Evolutionary conservation across 2,113 vertebrate species (phyloP).

Genomic region (Neodontobutis hainanensis): DNA sequence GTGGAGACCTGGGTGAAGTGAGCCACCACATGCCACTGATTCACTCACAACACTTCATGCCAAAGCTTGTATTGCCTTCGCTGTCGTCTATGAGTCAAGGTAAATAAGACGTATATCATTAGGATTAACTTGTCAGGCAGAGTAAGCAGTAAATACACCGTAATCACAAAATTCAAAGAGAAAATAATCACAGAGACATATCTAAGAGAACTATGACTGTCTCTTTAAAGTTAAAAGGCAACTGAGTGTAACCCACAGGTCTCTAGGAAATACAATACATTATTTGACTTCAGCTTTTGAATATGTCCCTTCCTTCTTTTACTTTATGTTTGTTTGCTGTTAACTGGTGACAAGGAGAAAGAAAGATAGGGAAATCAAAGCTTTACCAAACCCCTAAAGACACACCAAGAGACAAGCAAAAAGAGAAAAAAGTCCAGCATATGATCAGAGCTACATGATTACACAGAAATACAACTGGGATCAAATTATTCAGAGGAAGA

Average conservation of each 20-base stretch:
- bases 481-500: constrained; percentile 48
- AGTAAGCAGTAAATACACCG: no score
- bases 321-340: constrained; percentile 4
- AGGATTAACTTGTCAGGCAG: not conserved
- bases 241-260: no score
- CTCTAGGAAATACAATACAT: no score
- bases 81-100: not conserved
- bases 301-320: not conserved
- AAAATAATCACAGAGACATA: no score
- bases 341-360: constrained; percentile 4
- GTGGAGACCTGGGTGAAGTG: constrained; percentile 6
- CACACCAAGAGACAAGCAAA: constrained; percentile 8
- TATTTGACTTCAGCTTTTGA: no score
- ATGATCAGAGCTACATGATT: constrained; percentile 22
- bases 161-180: no score
- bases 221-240: no score
- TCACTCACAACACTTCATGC: constrained; percentile 19
- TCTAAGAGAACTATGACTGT: no score
- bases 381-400: constrained; percentile 10
- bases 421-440: constrained; percentile 24
- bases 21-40: constrained; percentile 31
- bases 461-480: constrained; percentile 43
- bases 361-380: constrained; percentile 33
- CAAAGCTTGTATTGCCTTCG: not conserved
- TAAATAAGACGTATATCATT: not conserved